A percentile compares a stretch with the other conserved stretches of the same genome.
Evolutionary conservation across 2,797 vertebrate species (phyloP).

Genomic region (Sebastes nivosus): DNA sequence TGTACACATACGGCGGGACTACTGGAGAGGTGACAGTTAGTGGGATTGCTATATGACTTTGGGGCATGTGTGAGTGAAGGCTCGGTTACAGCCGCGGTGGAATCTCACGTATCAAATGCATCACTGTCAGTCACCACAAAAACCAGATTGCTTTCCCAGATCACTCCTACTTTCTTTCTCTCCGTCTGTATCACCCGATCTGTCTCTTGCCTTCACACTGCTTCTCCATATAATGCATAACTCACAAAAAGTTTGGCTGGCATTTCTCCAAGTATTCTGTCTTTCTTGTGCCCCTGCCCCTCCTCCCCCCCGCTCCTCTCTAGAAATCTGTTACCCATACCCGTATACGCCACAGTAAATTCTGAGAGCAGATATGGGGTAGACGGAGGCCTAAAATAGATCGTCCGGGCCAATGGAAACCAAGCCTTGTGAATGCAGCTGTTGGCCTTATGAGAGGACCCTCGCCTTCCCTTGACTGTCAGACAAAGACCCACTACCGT

Average conservation of each 20-base stretch:
- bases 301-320: not conserved
- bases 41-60: conserved; percentile 63
- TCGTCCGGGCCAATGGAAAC: conserved; percentile 38
- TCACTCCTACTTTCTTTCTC: conserved; percentile 45
- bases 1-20: conserved; percentile 23
- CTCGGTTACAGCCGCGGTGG: conserved; percentile 60
- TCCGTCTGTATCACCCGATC: conserved; percentile 55
- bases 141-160: conserved; percentile 54
- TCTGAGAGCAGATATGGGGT: conserved; percentile 59
- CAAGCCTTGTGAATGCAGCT: conserved; percentile 69
- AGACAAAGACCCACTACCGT: conserved; percentile 25
- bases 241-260: conserved; percentile 53
- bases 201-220: conserved; percentile 35
- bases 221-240: conserved; percentile 37
- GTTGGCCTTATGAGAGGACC: conserved; percentile 64
- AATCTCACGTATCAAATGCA: conserved; percentile 70
- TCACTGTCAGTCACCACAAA: conserved; percentile 73
- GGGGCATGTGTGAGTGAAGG: conserved; percentile 71
- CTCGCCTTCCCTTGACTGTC: conserved; percentile 15
- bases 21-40: conserved; percentile 62
- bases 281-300: conserved; percentile 31
- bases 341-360: conserved; percentile 58
- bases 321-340: conserved; percentile 68
- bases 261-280: conserved; percentile 37
- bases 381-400: conserved; percentile 68